Evolutionary conservation across 1,140 invertebrate genomes (phyloP), one percentile per base, ranked within the genome.

Genomic region (Manduca sexta): DNA sequence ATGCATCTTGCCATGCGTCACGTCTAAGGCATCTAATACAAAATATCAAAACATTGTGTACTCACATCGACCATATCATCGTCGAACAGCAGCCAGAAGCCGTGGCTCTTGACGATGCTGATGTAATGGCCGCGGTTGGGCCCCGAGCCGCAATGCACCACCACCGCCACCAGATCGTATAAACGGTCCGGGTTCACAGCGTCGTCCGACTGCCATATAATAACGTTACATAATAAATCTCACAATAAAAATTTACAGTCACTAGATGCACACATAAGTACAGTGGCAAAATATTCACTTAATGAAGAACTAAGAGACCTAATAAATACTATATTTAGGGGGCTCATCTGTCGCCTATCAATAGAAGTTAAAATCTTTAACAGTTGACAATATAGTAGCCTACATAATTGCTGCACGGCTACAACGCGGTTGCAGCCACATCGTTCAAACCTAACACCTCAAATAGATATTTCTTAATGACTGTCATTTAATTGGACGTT

Each of bases 41-140:
- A 45, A 45, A 50, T 16, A 45, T 38, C n/a, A 37, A 35, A 34
- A 35, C 2, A 35, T 15, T 7, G 34, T 11, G 30, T 58, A 92
- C 94, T 93, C 90, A 98, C 97, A 90, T 99, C 98, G 49, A 99
- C 98, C 92, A 99, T 97, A 84, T 99, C 98, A 88, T 99, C 98
- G 86, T 99, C 98, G 89, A 99, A 99, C 1, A 99, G 90, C 55
- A 99, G 88, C 98, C 98, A 99, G 82, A 98, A 97, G 21, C 97
- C 97, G 87, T 99, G 96, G 81, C 96, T 98, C 87, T 99, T 99
- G 17, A 99, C 98, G 85, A 99, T 98, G 79, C 96, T 98, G 85
- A 99, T 99, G 86, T 99, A 99, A 87, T 99, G 98, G 31, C 98
- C 98, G 56, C 98, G 89, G 88, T 99, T 99, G 60, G 98, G 97